phyloP scores from a whole-genome alignment of 2,888 invertebrate species.

The Eristalinus sepulchralis region DNA sequence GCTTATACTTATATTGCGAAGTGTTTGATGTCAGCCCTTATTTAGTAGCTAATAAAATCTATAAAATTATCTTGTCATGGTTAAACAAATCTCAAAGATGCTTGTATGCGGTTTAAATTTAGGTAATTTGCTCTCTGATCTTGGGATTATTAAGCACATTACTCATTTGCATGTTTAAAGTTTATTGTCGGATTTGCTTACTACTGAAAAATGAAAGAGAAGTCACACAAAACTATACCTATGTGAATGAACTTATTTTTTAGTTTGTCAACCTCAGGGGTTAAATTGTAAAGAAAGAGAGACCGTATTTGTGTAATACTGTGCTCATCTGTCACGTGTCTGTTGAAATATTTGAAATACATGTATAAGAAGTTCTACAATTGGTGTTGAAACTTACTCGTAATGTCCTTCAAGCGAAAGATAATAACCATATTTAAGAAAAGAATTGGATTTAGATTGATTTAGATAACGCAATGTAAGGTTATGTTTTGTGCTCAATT shows the following conservation, averaged over 20 bases:
- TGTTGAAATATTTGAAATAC: too few species aligned
- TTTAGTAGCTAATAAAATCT: neutral
- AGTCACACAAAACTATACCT: neutral
- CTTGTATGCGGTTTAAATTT: slow-evolving; percentile 6
- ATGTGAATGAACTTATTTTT: neutral
- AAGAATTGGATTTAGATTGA: too few species aligned
- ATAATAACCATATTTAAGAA: too few species aligned
- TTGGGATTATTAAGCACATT: slow-evolving; percentile 20
- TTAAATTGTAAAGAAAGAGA: too few species aligned
- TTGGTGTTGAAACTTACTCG: too few species aligned
- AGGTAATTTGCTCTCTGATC: slow-evolving; percentile 11
- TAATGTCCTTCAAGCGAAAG: too few species aligned
- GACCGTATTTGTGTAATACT: too few species aligned
- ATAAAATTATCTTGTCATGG: slow-evolving; percentile 27
- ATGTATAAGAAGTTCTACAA: too few species aligned
- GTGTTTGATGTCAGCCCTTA: slow-evolving; percentile 8
- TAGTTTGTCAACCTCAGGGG: neutral
- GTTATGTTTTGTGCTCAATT: too few species aligned
- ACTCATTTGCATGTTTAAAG: neutral
- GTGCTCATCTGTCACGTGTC: too few species aligned
- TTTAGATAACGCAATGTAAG: too few species aligned
- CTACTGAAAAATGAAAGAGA: neutral
- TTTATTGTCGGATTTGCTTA: neutral
- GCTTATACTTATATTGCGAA: neutral
- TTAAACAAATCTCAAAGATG: neutral